phyloP scores from a whole-genome alignment of 2,888 invertebrate species.

The Neoscelio sp. region DNA sequence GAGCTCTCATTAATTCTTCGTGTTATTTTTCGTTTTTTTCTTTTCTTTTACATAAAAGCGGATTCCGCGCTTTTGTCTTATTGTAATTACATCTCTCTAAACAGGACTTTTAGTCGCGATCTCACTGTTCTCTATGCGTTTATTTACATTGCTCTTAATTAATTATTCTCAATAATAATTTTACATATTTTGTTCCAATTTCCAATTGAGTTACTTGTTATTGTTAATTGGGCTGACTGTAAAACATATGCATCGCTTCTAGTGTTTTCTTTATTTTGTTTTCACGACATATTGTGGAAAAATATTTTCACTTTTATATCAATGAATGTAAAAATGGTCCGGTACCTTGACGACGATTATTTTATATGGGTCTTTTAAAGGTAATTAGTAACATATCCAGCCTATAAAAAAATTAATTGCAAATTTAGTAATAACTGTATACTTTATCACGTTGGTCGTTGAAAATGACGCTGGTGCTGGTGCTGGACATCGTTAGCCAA shows the following conservation, averaged over 20 bases:
- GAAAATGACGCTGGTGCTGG: slow-evolving; percentile 5
- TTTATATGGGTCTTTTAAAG: too few species aligned
- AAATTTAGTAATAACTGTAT: slow-evolving; percentile 14
- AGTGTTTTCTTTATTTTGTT: too few species aligned
- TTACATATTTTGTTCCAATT: too few species aligned
- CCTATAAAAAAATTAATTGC: not conserved
- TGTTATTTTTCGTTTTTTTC: slow-evolving; percentile 31
- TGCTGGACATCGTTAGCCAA: slow-evolving; percentile 30
- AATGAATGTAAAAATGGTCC: too few species aligned
- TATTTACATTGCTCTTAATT: slow-evolving; percentile 27
- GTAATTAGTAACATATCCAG: not conserved
- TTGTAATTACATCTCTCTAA: slow-evolving; percentile 52
- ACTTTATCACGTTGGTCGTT: slow-evolving; percentile 1
- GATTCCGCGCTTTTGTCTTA: slow-evolving; percentile 44
- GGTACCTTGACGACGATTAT: too few species aligned
- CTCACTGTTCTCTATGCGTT: slow-evolving; percentile 10
- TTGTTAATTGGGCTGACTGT: too few species aligned
- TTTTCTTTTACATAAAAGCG: slow-evolving; percentile 37
- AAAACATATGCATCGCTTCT: too few species aligned
- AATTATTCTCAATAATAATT: slow-evolving; percentile 36
- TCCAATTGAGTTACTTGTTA: too few species aligned
- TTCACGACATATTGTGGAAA: too few species aligned
- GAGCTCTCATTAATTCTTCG: slow-evolving; percentile 44
- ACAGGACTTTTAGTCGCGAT: slow-evolving; percentile 41
- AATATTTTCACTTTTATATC: too few species aligned